Base-by-base conservation (phyloP, 2,113 vertebrate genomes). In the Fulica atra region DNA sequence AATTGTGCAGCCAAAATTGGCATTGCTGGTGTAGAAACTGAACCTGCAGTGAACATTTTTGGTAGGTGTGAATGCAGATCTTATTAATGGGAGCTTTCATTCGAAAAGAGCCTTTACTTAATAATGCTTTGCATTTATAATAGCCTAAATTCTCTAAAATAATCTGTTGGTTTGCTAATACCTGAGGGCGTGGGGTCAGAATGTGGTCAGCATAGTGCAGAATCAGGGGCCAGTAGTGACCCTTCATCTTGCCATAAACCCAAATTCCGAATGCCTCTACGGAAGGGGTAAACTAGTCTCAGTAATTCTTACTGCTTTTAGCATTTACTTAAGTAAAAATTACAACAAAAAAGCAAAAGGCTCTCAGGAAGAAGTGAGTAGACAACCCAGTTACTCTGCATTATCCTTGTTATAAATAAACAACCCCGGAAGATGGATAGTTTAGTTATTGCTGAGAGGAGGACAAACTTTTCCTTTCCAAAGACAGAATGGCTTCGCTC, bases 191-290 rank as follows among this genome's bases (percentile, higher is more conserved):
- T 68, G n/a, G 40, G 17, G 11, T 50, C 42, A 60, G 19, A 73
- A 38, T 10, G 6, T 66, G 26, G 38, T 78, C 73, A 26, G 5
- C 38, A 11, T 7, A 54, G 35, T 15, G 11, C 48, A 60, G 69
- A 20, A 40, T 56, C 28, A 36, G 63, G 40, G 40, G 13, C 8
- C 24, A 29, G 7, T 59, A 42, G 42, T 28, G 25, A 15, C 14
- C 31, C 35, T 44, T 63, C 26, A 5, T 0, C 0, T 18, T 84
- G 51, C 31, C 6, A 0, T 64, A 24, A 70, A 91, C 51, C 56
- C 26, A 81, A 78, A 60, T 12, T 13, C 42, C 51, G 29, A 53
- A 48, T 18, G 14, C 24, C 24, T 70, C 48, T 42, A 6, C 20
- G 16, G 20, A 40, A 25, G 66, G n/a, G 9, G 20, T 40, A 71